Percentiles rank a stretch among this genome's conserved stretches.
Evolutionary conservation across 2,113 vertebrate genomes (phyloP).

Genomic region (Crocuta crocuta): DNA sequence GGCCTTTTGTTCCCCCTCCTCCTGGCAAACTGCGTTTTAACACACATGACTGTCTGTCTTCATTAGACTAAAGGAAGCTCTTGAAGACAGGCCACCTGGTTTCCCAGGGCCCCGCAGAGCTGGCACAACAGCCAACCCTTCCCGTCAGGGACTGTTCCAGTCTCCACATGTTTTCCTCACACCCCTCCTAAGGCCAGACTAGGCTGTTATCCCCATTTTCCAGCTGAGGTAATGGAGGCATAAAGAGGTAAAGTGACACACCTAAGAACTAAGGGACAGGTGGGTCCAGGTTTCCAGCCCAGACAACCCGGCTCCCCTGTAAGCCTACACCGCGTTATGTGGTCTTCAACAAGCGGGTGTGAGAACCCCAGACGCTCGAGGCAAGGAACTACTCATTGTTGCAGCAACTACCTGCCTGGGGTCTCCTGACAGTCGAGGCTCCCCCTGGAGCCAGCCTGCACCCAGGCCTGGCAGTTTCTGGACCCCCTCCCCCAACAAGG

Average conservation of each 20-base stretch:
- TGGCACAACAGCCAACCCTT: not conserved
- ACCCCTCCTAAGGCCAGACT: not conserved
- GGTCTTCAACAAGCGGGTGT: not conserved
- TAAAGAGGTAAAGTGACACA: not conserved
- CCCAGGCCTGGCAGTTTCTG: not conserved
- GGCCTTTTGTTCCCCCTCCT: not conserved
- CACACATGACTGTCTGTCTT: not conserved
- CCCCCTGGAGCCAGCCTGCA: not conserved
- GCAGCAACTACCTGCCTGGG: not conserved
- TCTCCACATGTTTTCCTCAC: not conserved
- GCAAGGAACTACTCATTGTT: not conserved
- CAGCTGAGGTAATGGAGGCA: not conserved
- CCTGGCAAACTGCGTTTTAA: not conserved
- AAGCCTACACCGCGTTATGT: not conserved
- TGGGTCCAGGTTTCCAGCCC: not conserved
- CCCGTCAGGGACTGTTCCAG: fast-evolving
- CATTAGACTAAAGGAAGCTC: not conserved
- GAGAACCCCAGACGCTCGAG: not conserved
- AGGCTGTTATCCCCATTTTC: not conserved
- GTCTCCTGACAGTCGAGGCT: not conserved
- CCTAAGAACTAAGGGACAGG: not conserved
- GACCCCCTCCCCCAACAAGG: not conserved
- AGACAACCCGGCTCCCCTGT: not conserved
- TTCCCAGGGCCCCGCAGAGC: not conserved
- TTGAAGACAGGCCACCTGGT: not conserved